Evolutionary conservation across 2,797 vertebrate species (phyloP).

Genomic region (Ibycter americanus): DNA sequence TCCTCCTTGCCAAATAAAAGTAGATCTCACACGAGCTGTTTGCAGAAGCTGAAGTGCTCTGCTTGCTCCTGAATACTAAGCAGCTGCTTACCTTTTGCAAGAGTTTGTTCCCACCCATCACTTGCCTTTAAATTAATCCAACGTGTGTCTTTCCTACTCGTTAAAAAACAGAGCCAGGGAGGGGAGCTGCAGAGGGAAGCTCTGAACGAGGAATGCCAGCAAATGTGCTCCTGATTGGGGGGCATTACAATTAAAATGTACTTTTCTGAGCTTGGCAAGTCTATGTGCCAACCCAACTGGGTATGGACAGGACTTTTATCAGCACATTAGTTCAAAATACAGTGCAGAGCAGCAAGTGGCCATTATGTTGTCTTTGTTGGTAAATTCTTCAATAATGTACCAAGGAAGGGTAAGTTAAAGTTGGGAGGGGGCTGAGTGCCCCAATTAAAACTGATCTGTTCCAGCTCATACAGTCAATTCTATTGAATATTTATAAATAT

Average conservation of each 20-base stretch:
- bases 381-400: not conserved
- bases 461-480: not conserved
- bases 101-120: not conserved
- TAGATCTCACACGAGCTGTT: not conserved
- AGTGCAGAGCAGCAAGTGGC: not conserved
- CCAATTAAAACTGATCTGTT: not conserved
- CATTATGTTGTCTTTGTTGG: not conserved
- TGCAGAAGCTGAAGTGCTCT: not conserved
- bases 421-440: not conserved
- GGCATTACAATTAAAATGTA: not conserved
- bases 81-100: not conserved
- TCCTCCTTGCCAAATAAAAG: not conserved
- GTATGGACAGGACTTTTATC: rapidly evolving
- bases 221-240: not conserved
- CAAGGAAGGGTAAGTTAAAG: not conserved
- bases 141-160: rapidly evolving
- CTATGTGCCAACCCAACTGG: not conserved
- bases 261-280: not conserved
- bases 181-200: not conserved
- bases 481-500: not conserved
- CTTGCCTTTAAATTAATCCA: not conserved
- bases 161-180: not conserved
- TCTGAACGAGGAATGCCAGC: not conserved
- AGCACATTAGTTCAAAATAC: not conserved
- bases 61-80: not conserved